These are phyloP conservation scores for Lipophrys pholis DNA, from an alignment of 2,113 vertebrate genomes.

Conservation along the genomic window DNA sequence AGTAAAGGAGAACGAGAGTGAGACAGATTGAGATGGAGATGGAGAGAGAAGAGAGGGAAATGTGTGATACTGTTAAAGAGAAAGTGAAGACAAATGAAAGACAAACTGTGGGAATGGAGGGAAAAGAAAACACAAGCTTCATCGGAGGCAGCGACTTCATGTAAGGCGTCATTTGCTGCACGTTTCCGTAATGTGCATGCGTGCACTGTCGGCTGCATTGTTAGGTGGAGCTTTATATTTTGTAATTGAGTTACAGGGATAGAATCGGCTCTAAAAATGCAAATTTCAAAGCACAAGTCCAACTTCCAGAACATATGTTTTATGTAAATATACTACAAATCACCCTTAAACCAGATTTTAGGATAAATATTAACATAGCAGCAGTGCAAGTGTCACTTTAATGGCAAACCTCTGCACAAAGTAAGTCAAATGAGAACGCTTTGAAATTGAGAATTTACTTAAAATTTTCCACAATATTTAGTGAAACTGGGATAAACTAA, in stretches of 20 bases:
- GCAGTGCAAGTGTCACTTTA: too few species aligned
- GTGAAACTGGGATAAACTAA: too few species aligned
- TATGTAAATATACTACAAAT: too few species aligned
- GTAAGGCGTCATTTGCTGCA: conserved; percentile 24
- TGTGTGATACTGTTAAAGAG: conserved; percentile 26
- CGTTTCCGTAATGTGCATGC: background rate
- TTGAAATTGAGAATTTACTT: too few species aligned
- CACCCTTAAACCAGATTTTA: too few species aligned
- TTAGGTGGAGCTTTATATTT: background rate
- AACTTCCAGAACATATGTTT: too few species aligned
- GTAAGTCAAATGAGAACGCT: too few species aligned
- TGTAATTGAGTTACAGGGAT: background rate
- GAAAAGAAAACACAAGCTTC: conserved; percentile 20
- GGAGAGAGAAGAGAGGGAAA: background rate
- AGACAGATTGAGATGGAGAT: conserved; percentile 32
- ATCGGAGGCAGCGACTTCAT: conserved; percentile 25
- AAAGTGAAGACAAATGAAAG: conserved; percentile 27
- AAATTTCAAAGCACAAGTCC: background rate
- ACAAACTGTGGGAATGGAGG: conserved; percentile 9
- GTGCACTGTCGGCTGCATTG: conserved; percentile 2
- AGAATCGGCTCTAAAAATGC: conserved; percentile 18
- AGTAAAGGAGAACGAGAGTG: conserved; percentile 23
- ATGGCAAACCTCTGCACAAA: too few species aligned
- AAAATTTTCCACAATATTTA: too few species aligned
- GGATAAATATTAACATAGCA: too few species aligned